phyloP scores from a whole-genome alignment of 2,888 invertebrate species.

The Drosophila colorata region DNA sequence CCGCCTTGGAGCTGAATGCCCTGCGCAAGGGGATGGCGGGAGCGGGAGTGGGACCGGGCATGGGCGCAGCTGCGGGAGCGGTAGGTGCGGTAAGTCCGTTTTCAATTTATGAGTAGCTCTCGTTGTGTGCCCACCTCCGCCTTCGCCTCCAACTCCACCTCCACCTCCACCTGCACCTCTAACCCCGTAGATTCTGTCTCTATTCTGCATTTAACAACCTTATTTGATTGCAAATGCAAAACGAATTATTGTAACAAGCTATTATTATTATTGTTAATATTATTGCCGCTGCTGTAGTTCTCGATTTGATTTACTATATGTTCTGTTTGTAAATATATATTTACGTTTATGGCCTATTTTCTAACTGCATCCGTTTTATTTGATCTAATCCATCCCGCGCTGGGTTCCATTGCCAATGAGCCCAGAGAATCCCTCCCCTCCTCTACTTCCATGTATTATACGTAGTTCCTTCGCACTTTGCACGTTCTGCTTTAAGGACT shows the following conservation, averaged over 20 bases:
- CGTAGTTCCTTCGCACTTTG: conserved; percentile 13
- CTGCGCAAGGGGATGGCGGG: conserved; percentile 81
- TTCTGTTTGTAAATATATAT: conserved; percentile 60
- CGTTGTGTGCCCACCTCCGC: conserved; percentile 58
- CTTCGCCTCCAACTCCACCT: conserved; percentile 25
- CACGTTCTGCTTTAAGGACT: background rate
- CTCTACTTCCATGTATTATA: background rate
- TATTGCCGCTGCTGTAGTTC: conserved; percentile 33
- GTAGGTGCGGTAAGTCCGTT: conserved; percentile 84
- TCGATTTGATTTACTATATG: conserved; percentile 44
- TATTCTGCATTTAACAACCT: conserved; percentile 14
- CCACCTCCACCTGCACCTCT: conserved; percentile 55
- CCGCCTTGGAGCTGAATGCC: conserved; percentile 67
- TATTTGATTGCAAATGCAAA: conserved; percentile 13
- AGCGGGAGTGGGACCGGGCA: conserved; percentile 47
- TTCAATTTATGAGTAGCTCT: conserved; percentile 74
- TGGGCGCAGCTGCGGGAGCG: conserved; percentile 65
- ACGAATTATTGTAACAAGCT: conserved; percentile 27
- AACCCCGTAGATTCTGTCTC: conserved; percentile 58
- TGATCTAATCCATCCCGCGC: conserved; percentile 21
- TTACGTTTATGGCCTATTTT: conserved; percentile 30
- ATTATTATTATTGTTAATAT: conserved; percentile 24
- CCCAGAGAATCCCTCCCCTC: background rate
- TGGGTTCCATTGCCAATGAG: conserved; percentile 22
- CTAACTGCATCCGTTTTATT: conserved; percentile 56